Evolutionary conservation across 2,888 invertebrate species (phyloP), one percentile per base, ranked within the genome.

Genomic region (Parapristionchus giblindavisi): DNA sequence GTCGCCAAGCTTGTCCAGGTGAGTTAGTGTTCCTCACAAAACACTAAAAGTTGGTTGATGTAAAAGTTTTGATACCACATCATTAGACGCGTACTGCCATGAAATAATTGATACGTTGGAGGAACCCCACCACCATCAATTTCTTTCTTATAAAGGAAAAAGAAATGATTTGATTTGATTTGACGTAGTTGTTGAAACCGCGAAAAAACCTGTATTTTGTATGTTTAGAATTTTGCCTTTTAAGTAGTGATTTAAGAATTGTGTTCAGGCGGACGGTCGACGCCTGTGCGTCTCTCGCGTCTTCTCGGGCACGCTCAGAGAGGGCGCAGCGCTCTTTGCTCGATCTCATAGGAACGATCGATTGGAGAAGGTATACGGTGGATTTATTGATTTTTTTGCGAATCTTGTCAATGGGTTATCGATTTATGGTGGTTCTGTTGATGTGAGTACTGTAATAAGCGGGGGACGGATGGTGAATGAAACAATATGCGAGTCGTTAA

Each of bases 281-380:
- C 93, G 96, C 87, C 91, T 98, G 79, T 97, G 95, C 0, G 94
- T 98, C 90, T 95, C 95, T 27, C 91, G 97, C 86, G 92, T 98
- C 48, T 97, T 94, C 88, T 95, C 95, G 88, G 97, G 98, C 2
- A 93, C 91, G 73, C 89, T 97, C 48, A 92, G 89, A 80, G 91
- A 91, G 83, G 95, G 94, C 8, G 92, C 93, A 85, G 92, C 92
- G 85, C 89, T 97, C 5, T 96, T 92, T 89, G 93, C 94, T 27
- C 89, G 97, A 34, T 92, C 94, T 21, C 94, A 95, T 1, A 94
- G 94, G 89, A 94, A 96, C 5, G 51, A 66, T 1, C 24, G 51
- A 32, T 24, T 48, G 32, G 24, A 54, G 70, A 70, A 36, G 70
- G 52, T 70, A n/a, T n/a, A 11, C 4, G 40, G 43, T 24, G 43